Percentiles rank a stretch among this genome's conserved stretches.
Conservation (phyloP, 2,888 invertebrate species). For the Autographa pulchrina region DNA sequence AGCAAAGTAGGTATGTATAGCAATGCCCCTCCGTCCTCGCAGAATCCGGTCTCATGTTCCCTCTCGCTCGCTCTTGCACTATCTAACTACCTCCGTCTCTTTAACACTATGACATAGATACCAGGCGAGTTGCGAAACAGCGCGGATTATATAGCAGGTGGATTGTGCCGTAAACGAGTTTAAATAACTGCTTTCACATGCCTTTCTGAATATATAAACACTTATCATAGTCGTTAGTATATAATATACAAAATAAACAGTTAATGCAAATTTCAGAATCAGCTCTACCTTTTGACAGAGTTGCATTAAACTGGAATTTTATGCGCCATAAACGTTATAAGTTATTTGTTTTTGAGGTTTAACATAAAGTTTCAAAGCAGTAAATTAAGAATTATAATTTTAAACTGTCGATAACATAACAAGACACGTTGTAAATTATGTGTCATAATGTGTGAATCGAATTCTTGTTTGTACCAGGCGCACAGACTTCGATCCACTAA, state of each 20-base stretch:
- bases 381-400: slow-evolving; percentile 38
- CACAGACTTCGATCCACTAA: slow-evolving; percentile 36
- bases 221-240: slow-evolving; percentile 58
- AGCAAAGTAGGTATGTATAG: slow-evolving; percentile 78
- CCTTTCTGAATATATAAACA: slow-evolving; percentile 74
- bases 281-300: slow-evolving; percentile 24
- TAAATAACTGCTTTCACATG: slow-evolving; percentile 88
- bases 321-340: slow-evolving; percentile 40
- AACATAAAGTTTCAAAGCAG: slow-evolving; percentile 12
- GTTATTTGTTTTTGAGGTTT: slow-evolving; percentile 46
- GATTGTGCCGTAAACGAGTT: slow-evolving; percentile 87
- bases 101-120: slow-evolving; percentile 85
- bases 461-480: slow-evolving; percentile 49
- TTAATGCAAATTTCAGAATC: slow-evolving; percentile 49
- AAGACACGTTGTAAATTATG: slow-evolving; percentile 9
- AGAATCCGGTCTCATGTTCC: slow-evolving; percentile 78
- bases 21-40: slow-evolving; percentile 83
- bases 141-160: slow-evolving; percentile 89
- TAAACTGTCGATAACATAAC: slow-evolving; percentile 34
- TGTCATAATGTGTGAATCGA: slow-evolving; percentile 26
- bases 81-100: slow-evolving; percentile 63
- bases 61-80: slow-evolving; percentile 70
- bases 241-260: slow-evolving; percentile 40
- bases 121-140: slow-evolving; percentile 86
- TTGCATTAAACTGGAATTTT: slow-evolving; percentile 25